phyloP scores from a whole-genome alignment of 2,797 vertebrate genomes.

The Balearica regulorum region DNA sequence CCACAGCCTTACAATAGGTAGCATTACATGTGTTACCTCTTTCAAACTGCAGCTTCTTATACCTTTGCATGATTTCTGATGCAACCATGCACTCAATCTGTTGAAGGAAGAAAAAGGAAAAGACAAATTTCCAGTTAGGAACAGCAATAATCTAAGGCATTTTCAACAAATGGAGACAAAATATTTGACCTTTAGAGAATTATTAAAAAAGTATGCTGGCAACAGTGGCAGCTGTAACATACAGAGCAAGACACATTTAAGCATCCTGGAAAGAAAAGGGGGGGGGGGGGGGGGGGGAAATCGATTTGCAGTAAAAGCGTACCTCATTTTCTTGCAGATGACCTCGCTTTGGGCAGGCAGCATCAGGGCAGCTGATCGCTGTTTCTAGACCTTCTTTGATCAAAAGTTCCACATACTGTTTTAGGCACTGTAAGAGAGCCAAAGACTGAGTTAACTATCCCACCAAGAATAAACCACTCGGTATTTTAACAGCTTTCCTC shows the following conservation, averaged over 20 bases:
- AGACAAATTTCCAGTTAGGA: background rate
- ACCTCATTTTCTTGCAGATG: slow-evolving; percentile 96
- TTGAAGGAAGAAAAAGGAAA: slow-evolving; percentile 7
- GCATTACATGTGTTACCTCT: slow-evolving; percentile 77
- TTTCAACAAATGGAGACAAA: background rate
- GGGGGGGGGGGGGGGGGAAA: no score
- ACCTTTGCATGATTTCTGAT: slow-evolving; percentile 94
- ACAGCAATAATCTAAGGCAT: background rate
- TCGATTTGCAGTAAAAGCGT: background rate
- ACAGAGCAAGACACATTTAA: background rate
- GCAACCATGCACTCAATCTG: slow-evolving; percentile 99
- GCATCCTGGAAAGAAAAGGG: background rate
- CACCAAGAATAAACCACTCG: background rate
- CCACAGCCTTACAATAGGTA: background rate
- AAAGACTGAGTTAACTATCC: background rate
- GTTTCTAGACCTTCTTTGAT: slow-evolving; percentile 98
- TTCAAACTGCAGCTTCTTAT: slow-evolving; percentile 97
- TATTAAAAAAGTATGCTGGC: background rate
- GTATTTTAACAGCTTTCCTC: background rate
- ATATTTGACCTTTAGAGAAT: background rate
- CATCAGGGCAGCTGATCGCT: slow-evolving; percentile 96
- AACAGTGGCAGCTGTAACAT: background rate
- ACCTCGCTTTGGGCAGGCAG: slow-evolving; percentile 92
- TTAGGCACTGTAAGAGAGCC: slow-evolving; percentile 87
- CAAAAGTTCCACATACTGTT: slow-evolving; percentile 97